A percentile compares a stretch with the other conserved stretches of the same genome.
Conservation (phyloP, 2,113 vertebrate genomes). For the Nanorana parkeri region DNA sequence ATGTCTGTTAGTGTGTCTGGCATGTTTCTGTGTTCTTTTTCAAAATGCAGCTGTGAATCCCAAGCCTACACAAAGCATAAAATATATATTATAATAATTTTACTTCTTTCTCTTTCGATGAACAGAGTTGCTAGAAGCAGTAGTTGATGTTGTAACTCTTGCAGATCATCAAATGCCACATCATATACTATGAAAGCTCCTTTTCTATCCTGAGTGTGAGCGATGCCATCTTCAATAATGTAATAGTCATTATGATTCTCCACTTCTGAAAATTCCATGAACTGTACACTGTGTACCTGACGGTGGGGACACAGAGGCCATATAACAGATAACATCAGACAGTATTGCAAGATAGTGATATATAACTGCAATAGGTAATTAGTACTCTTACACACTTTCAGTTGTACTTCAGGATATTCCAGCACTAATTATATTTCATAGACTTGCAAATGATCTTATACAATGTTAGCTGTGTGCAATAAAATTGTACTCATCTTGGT, state of each 20-base stretch:
- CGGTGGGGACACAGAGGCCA: not conserved
- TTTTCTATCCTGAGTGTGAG: constrained; percentile 73
- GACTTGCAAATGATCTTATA: too few species aligned
- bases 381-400: too few species aligned
- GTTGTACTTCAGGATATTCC: too few species aligned
- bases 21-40: too few species aligned
- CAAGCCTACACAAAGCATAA: too few species aligned
- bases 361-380: too few species aligned
- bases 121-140: constrained; percentile 73
- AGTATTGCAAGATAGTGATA: too few species aligned
- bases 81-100: constrained; percentile 5
- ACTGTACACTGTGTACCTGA: constrained; percentile 69
- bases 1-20: too few species aligned
- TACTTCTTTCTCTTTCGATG: constrained; percentile 68
- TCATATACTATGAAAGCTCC: constrained; percentile 71
- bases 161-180: constrained; percentile 71
- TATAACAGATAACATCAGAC: not conserved
- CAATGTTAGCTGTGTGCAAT: too few species aligned
- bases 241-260: constrained; percentile 78
- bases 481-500: too few species aligned
- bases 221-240: constrained; percentile 58
- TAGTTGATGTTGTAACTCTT: constrained; percentile 70
- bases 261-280: constrained; percentile 76
- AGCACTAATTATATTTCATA: too few species aligned
- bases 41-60: too few species aligned